Percentiles rank a stretch among this genome's conserved stretches.
phyloP scores from a whole-genome alignment of 2,113 vertebrate species.

The Odocoileus hemionus region DNA sequence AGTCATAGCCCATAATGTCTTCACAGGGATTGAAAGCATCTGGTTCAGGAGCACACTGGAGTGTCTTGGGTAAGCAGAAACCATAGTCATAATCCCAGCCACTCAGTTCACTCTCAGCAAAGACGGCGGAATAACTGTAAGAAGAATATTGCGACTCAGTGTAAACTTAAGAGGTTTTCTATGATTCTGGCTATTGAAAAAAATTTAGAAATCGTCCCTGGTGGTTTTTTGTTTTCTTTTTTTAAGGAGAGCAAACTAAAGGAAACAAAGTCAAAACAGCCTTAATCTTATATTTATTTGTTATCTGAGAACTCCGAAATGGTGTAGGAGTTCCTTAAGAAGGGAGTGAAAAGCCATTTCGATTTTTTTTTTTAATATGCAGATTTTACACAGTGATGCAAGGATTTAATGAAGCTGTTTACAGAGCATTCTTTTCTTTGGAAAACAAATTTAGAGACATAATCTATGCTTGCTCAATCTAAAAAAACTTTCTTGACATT shows the following conservation, averaged over 20 bases:
- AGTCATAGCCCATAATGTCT: conserved; percentile 90
- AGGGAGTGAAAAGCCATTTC: conserved; percentile 43
- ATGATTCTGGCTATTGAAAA: background rate
- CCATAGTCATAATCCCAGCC: conserved; percentile 78
- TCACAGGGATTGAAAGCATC: conserved; percentile 94
- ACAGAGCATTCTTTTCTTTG: conserved; percentile 51
- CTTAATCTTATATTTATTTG: conserved; percentile 35
- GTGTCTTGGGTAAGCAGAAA: conserved; percentile 79
- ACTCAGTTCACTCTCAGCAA: conserved; percentile 63
- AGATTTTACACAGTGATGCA: conserved; percentile 10
- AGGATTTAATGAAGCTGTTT: conserved; percentile 48
- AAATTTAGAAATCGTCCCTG: conserved; percentile 52
- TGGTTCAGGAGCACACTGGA: conserved; percentile 88
- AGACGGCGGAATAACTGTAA: conserved; percentile 77
- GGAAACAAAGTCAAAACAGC: background rate
- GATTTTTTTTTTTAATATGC: background rate
- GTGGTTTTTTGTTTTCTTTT: background rate
- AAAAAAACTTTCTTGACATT: conserved; percentile 39
- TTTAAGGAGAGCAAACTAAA: conserved; percentile 42
- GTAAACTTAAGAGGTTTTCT: background rate
- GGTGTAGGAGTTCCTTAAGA: conserved; percentile 44
- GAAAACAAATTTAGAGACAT: conserved; percentile 59
- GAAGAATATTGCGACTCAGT: conserved; percentile 52
- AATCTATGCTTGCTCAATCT: conserved; percentile 40
- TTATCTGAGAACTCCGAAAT: conserved; percentile 35